Conservation (phyloP, 2,113 vertebrate genomes). For the Crypturellus undulatus region DNA sequence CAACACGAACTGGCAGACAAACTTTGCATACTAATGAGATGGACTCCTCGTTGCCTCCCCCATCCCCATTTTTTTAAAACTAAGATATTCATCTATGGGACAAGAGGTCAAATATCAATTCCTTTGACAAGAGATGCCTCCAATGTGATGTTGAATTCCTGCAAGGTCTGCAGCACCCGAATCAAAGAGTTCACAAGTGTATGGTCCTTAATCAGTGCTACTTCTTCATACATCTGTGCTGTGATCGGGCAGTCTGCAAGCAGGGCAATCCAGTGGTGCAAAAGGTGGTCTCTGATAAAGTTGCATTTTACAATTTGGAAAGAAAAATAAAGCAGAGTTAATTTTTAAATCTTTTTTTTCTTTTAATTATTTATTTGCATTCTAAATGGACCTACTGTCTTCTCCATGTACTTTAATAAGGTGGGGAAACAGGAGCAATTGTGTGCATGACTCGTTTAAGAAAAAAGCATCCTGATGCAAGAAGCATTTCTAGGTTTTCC, state of each 20-base stretch:
- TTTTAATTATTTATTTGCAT: not conserved
- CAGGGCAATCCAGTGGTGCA: conserved; percentile 98
- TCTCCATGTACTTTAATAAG: not conserved
- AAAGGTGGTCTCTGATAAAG: conserved; percentile 90
- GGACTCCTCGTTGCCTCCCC: conserved; percentile 58
- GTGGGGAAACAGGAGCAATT: not conserved
- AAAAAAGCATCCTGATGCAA: not conserved
- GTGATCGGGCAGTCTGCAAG: conserved; percentile 96
- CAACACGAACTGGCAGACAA: conserved; percentile 68
- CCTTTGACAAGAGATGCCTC: conserved; percentile 97
- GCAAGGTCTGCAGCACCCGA: conserved; percentile 95
- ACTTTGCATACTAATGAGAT: conserved; percentile 59
- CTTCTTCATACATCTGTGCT: conserved; percentile 97
- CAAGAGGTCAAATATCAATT: conserved; percentile 87
- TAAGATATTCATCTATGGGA: not conserved
- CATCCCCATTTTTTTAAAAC: not conserved
- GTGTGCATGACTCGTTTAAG: not conserved
- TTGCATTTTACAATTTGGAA: conserved; percentile 7
- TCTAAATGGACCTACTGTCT: not conserved
- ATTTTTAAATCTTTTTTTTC: not conserved
- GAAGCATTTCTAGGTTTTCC: not conserved
- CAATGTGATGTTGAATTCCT: conserved; percentile 98
- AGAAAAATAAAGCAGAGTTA: conserved; percentile 54
- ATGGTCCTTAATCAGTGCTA: conserved; percentile 94
- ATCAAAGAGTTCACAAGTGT: conserved; percentile 96